phyloP scores from a whole-genome alignment of 2,113 vertebrate species.

The Gallinago media region DNA sequence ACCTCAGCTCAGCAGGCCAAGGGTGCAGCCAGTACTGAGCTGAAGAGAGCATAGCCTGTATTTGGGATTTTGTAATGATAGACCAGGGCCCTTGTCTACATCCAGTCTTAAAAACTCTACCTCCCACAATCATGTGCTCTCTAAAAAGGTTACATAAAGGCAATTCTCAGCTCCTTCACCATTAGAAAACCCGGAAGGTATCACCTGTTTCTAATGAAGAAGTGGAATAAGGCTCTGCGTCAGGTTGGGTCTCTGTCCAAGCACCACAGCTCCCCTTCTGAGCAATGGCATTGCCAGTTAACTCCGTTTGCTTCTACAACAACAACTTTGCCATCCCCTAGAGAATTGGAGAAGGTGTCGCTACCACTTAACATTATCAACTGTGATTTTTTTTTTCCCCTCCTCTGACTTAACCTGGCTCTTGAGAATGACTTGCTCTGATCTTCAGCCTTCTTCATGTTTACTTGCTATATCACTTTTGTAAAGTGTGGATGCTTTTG shows the following conservation, averaged over 20 bases:
- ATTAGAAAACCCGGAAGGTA: neutral
- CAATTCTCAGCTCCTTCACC: neutral
- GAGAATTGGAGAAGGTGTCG: neutral
- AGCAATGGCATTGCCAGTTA: rapidly evolving
- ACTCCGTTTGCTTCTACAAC: neutral
- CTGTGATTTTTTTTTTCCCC: neutral
- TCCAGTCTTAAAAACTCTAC: neutral
- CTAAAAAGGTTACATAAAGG: neutral
- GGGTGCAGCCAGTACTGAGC: neutral
- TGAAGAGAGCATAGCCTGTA: rapidly evolving
- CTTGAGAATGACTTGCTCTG: neutral
- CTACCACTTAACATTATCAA: neutral
- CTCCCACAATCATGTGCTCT: neutral
- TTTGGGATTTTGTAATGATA: neutral
- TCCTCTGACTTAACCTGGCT: neutral
- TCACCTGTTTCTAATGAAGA: neutral
- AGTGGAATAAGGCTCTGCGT: neutral
- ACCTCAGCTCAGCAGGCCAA: neutral
- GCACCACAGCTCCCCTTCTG: neutral
- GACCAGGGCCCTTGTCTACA: rapidly evolving
- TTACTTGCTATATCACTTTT: neutral
- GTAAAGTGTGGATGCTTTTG: neutral
- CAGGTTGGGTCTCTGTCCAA: neutral
- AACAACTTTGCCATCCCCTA: neutral
- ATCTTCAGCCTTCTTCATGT: slow-evolving; percentile 5